Conservation (phyloP, 2,888 invertebrate species). For the Oxyscelio sp. region DNA sequence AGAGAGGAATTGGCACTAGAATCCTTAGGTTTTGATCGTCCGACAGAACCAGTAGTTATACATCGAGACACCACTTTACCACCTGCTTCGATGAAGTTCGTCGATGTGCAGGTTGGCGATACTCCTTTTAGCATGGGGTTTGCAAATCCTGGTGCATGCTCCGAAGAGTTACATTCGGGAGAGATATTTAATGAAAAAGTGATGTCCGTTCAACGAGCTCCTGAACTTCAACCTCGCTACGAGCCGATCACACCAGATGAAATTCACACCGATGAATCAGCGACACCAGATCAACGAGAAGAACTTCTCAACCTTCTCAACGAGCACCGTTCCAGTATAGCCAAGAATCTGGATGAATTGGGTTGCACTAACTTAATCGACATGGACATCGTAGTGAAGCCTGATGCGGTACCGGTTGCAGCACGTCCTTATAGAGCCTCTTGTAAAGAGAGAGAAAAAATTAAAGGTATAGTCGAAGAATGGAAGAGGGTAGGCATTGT, state of each 20-base stretch:
- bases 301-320: constrained; percentile 7
- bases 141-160: not conserved
- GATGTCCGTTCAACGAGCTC: not conserved
- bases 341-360: constrained; percentile 29
- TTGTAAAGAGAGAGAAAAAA: constrained; percentile 37
- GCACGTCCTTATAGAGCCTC: constrained; percentile 50
- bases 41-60: no score
- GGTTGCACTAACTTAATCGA: constrained; percentile 18
- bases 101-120: not conserved
- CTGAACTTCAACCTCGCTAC: not conserved
- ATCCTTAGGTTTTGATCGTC: no score
- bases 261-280: not conserved
- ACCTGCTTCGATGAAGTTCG: no score
- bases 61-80: no score
- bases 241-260: not conserved
- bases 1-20: no score
- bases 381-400: constrained; percentile 40
- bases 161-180: not conserved
- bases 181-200: not conserved
- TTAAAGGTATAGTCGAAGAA: constrained; percentile 56
- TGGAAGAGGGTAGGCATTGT: constrained; percentile 60
- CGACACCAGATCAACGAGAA: constrained; percentile 3
- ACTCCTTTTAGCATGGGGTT: not conserved
- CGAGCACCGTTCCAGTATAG: constrained; percentile 8
- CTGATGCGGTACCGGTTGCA: constrained; percentile 20